Evolutionary conservation across 2,888 invertebrate species (phyloP), one percentile per base, ranked within the genome.

Genomic region (Sinelater perroti): DNA sequence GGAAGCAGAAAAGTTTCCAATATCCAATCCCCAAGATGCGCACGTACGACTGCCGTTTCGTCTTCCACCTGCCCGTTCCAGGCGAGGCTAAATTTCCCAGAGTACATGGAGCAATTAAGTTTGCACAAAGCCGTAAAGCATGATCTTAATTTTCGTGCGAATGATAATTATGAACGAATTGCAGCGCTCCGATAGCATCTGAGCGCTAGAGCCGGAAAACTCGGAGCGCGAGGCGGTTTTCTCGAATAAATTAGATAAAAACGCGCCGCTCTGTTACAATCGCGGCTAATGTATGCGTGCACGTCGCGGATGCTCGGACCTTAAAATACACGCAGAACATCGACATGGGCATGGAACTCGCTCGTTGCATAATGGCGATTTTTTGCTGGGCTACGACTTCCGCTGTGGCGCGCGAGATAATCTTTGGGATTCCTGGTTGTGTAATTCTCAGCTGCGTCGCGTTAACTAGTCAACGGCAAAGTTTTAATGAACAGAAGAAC

Each of bases 121-220:
- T 20, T 21, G 33, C 31, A 46, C 46, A 31, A 33, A 46, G 46
- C 46, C 20, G 46, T 46, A 46, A 46, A 46, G 20, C 14, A 30
- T 46, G 21, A 46, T 46, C 46, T 46, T 51, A 45, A 54, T 54
- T 54, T 46, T 54, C 46, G 28, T 54, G 54, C 54, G 54, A 54
- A 54, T n/a, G n/a, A n/a, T 54, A 46, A 46, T 46, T 36, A 54
- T 54, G 38, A 46, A 45, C 53, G 17, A 46, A 46, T 54, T 54
- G 54, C 45, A 54, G 30, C 36, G 36, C 28, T 46, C 21, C 8
- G 54, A 54, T 54, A 54, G 46, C 7, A 54, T 54, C 54, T 54
- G 38, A 16, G 46, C 24, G 40, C 46, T 54, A 54, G 36, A 54
- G 38, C 35, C 46, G 38, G 38, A 54, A 54, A 45, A 46, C 46